Base-by-base conservation (phyloP, 2,888 invertebrate species). In the Iselma pallidipennis region DNA sequence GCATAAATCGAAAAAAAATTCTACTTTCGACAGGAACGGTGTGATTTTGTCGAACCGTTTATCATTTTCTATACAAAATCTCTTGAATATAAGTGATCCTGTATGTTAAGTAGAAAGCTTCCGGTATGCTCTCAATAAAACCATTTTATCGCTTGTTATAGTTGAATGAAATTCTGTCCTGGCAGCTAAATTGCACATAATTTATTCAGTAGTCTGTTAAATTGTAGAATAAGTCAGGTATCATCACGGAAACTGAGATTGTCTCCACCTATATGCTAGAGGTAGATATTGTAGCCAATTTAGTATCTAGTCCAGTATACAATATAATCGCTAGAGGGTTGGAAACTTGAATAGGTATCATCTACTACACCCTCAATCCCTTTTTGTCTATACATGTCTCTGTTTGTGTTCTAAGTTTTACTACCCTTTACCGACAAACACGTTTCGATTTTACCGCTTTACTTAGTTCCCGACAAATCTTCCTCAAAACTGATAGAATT, bases 31-130 rank as follows among this genome's bases (percentile, higher is more conserved):
- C n/a, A n/a, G n/a, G n/a, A n/a, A n/a, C n/a, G n/a, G n/a, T n/a
- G n/a, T n/a, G n/a, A n/a, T n/a, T n/a, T n/a, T n/a, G n/a, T n/a
- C n/a, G n/a, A n/a, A n/a, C n/a, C n/a, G n/a, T n/a, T n/a, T n/a
- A n/a, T 64, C 62, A 65, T 65, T 64, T 59, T 53, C 57, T 68
- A 66, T 66, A 66, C 66, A 66, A 67, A 70, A 70, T 70, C 67
- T 68, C 68, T 66, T 68, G 65, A 66, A 67, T 65, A 70, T 68
- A 70, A 67, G 66, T 61, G 66, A 60, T 61, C 65, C 60, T 59
- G 51, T 29, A 42, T 21, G 19, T 42, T 14, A 42, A 57, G 66
- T 58, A 55, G 62, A 67, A 63, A 66, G 68, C 66, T 66, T 66
- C 66, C 53, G 53, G 48, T 54, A 61, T 53, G 37, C 33, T 42